These are phyloP conservation scores for Neoniphon sammara DNA, from an alignment of 2,797 vertebrate species.

Conservation along the genomic window DNA sequence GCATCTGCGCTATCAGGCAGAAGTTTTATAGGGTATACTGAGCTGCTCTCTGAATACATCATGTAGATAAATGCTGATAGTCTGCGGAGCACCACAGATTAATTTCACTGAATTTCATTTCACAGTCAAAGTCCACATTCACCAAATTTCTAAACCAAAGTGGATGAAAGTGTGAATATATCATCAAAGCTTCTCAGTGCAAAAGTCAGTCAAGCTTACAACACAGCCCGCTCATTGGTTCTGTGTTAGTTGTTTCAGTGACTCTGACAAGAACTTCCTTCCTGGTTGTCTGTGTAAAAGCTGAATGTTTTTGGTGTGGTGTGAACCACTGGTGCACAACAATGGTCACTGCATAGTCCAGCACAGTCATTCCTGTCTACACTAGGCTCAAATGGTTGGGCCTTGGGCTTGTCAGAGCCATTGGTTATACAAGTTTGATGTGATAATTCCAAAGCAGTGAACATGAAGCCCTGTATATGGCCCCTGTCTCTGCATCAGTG, in stretches of 20 bases:
- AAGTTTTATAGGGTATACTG: conserved; percentile 15
- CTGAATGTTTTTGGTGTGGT: conserved; percentile 56
- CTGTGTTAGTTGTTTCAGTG: conserved; percentile 51
- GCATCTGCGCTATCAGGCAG: conserved; percentile 4
- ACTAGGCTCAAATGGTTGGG: conserved; percentile 56
- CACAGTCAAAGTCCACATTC: conserved; percentile 28
- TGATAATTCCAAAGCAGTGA: conserved; percentile 76
- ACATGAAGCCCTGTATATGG: conserved; percentile 58
- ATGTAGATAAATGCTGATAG: conserved; percentile 43
- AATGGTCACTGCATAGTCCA: conserved; percentile 63
- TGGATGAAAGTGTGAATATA: conserved; percentile 25
- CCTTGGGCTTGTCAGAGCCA: conserved; percentile 70
- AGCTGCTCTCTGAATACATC: conserved; percentile 46
- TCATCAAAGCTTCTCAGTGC: conserved; percentile 30
- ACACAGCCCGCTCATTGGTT: conserved; percentile 22
- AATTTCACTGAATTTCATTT: conserved; percentile 30
- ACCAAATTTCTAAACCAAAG: conserved; percentile 14
- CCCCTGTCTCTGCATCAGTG: conserved; percentile 66
- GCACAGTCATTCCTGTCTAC: conserved; percentile 60
- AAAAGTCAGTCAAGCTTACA: conserved; percentile 17
- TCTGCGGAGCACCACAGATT: conserved; percentile 9
- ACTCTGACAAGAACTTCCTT: conserved; percentile 51
- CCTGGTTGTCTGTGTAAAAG: conserved; percentile 55
- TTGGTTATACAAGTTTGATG: conserved; percentile 68
- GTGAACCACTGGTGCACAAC: conserved; percentile 74